A percentile compares a stretch with the other conserved stretches of the same genome.
These are phyloP conservation scores for Physocephala rufipes DNA, from an alignment of 2,888 invertebrate species.

Conservation along the genomic window DNA sequence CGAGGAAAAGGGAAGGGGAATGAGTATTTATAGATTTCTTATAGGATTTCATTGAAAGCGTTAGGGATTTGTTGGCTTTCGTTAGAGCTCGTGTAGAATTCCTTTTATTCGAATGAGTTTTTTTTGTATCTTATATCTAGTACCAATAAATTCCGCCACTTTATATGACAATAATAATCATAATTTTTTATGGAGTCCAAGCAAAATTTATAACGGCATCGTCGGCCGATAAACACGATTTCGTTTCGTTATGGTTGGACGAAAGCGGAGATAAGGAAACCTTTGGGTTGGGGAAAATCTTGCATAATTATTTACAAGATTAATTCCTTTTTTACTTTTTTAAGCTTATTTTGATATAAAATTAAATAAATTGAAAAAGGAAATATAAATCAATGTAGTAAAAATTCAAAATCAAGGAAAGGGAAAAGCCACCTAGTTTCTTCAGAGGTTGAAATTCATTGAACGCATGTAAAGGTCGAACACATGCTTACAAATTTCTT, in stretches of 20 bases:
- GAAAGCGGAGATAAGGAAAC: too few species aligned
- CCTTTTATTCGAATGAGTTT: neutral
- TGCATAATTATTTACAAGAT: too few species aligned
- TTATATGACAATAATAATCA: constrained; percentile 48
- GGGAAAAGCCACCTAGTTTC: neutral
- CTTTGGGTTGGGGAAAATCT: too few species aligned
- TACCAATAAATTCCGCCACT: constrained; percentile 45
- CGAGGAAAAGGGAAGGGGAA: neutral
- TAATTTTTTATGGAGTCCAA: constrained; percentile 41
- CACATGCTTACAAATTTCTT: too few species aligned
- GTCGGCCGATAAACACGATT: neutral
- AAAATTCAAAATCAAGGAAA: neutral
- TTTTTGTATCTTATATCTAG: constrained; percentile 13
- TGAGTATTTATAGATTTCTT: constrained; percentile 1
- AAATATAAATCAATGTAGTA: too few species aligned
- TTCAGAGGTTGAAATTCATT: neutral
- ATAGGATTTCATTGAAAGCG: neutral
- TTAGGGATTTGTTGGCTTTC: neutral
- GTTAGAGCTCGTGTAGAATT: too few species aligned
- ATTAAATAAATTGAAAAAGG: too few species aligned
- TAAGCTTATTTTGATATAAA: too few species aligned
- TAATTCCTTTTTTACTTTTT: too few species aligned
- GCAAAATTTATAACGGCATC: constrained; percentile 28
- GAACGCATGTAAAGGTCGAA: neutral
- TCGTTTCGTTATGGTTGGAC: too few species aligned